Conservation (phyloP, 53 echinoderm and acorn worm genomes). For the Echinometra lucunter region DNA sequence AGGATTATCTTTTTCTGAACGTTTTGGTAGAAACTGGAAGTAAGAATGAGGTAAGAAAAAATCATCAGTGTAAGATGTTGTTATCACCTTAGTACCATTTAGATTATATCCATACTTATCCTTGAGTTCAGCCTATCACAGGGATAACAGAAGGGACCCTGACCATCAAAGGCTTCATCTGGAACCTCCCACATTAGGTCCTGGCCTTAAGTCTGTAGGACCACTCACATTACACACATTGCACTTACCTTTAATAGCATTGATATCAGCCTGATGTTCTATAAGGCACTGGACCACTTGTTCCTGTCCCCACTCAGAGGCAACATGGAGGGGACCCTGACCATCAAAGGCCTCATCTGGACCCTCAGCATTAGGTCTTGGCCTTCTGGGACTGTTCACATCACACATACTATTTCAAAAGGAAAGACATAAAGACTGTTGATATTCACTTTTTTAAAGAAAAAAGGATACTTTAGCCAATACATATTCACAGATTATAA, state of each 20-base stretch:
- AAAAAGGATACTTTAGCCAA: background rate
- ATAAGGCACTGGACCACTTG: conserved; percentile 98
- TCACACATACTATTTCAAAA: conserved; percentile 82
- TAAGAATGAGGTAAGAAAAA: too few relatives aligned
- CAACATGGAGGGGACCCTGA: conserved; percentile 96
- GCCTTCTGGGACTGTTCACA: conserved; percentile 94
- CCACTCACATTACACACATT: conserved; percentile 93
- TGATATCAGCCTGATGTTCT: conserved; percentile 96
- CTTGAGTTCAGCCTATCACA: too few relatives aligned
- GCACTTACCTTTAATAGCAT: conserved; percentile 94
- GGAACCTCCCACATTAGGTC: conserved; percentile 90
- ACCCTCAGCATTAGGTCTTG: conserved; percentile 95
- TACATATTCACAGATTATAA: background rate
- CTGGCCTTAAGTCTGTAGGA: conserved; percentile 81
- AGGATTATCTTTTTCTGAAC: too few relatives aligned
- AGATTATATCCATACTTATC: too few relatives aligned
- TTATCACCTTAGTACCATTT: too few relatives aligned
- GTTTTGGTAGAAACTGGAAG: too few relatives aligned
- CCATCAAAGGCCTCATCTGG: conserved; percentile 80
- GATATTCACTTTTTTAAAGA: background rate
- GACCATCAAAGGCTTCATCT: conserved; percentile 76
- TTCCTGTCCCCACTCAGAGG: conserved; percentile 98
- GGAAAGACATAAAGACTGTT: background rate
- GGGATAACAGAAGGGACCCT: conserved; percentile 91
- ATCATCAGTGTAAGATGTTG: too few relatives aligned